Percentiles rank a stretch among this genome's conserved stretches.
These are phyloP conservation scores for Lasioglossum albipes DNA, from an alignment of 1,140 invertebrate species.

Conservation along the genomic window DNA sequence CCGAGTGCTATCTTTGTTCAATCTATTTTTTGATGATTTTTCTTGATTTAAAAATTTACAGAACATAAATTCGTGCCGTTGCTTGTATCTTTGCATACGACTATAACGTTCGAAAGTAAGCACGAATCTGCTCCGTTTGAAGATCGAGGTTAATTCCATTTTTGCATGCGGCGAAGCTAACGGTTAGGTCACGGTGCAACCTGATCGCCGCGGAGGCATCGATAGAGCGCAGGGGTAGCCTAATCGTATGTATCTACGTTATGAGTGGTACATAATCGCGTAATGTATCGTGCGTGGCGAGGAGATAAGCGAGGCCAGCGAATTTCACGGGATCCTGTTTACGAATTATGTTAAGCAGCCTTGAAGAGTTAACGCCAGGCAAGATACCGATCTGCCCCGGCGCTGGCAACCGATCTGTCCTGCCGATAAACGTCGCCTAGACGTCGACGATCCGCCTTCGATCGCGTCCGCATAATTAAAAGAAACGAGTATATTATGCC, in stretches of 20 bases:
- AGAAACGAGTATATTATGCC: constrained; percentile 30
- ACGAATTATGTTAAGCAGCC: constrained; percentile 24
- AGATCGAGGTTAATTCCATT: too few species aligned
- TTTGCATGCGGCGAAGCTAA: too few species aligned
- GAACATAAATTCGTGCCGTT: too few species aligned
- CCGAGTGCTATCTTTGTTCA: too few species aligned
- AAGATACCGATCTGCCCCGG: constrained; percentile 17
- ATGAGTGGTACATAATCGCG: constrained; percentile 23
- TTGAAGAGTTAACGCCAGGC: constrained; percentile 14
- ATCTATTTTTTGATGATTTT: too few species aligned
- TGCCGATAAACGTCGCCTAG: constrained; percentile 26
- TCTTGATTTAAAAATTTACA: too few species aligned
- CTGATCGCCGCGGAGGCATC: background rate
- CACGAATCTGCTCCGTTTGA: too few species aligned
- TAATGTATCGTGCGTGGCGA: constrained; percentile 18
- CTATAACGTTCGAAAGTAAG: too few species aligned
- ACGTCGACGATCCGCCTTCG: constrained; percentile 5
- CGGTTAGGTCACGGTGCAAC: background rate
- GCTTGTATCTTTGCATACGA: too few species aligned
- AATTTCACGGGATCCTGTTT: constrained; percentile 17
- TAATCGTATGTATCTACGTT: constrained; percentile 30
- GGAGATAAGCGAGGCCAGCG: background rate
- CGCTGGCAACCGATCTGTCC: background rate
- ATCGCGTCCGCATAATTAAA: constrained; percentile 44
- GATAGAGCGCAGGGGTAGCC: background rate